These are phyloP conservation scores for Notothenia rossii DNA, from an alignment of 2,113 vertebrate species.

Conservation along the genomic window DNA sequence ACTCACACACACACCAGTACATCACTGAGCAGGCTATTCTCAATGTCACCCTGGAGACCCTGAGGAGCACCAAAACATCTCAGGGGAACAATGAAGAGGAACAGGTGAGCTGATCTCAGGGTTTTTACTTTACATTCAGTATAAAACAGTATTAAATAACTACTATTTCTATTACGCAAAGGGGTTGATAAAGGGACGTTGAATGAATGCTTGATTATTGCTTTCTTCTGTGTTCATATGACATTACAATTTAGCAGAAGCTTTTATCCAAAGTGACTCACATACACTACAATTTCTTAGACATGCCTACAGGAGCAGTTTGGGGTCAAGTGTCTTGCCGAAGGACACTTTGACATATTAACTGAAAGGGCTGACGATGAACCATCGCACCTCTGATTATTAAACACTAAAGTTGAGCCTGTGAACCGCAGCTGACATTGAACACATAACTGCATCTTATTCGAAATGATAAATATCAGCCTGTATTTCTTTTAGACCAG, in stretches of 20 bases:
- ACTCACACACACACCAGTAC: conserved; percentile 88
- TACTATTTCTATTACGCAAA: neutral
- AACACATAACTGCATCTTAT: neutral
- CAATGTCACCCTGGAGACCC: conserved; percentile 83
- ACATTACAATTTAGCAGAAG: neutral
- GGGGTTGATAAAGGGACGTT: too few species aligned
- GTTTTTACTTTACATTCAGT: neutral
- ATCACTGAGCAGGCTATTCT: conserved; percentile 87
- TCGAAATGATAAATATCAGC: neutral
- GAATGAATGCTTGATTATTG: too few species aligned
- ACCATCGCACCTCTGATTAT: too few species aligned
- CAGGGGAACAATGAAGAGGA: conserved; percentile 33
- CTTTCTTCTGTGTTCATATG: neutral
- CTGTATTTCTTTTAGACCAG: conserved; percentile 64
- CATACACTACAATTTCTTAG: too few species aligned
- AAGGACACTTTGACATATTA: too few species aligned
- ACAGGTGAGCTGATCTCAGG: conserved; percentile 55
- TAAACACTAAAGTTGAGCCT: too few species aligned
- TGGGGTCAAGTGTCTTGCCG: too few species aligned
- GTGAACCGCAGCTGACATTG: neutral
- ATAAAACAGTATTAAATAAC: neutral
- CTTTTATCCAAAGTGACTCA: too few species aligned
- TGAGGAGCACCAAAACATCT: conserved; percentile 41
- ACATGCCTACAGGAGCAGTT: too few species aligned
- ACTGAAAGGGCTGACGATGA: too few species aligned